phyloP scores from a whole-genome alignment of 1,140 invertebrate species.

The Glossosoma conforme region DNA sequence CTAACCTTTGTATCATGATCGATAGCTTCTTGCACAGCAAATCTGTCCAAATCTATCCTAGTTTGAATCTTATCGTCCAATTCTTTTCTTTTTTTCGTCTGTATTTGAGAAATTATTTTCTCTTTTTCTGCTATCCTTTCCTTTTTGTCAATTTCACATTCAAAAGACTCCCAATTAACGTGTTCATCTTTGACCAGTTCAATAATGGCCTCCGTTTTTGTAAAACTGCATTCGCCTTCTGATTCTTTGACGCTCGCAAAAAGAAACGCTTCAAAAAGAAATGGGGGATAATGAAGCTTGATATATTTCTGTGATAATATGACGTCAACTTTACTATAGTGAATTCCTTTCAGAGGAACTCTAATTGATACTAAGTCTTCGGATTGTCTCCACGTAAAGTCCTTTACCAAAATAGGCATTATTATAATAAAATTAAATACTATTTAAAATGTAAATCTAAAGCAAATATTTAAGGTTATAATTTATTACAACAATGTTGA shows the following conservation, averaged over 20 bases:
- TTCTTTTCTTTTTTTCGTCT: constrained; percentile 51
- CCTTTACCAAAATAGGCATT: constrained; percentile 68
- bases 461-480: not conserved
- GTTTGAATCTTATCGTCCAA: constrained; percentile 46
- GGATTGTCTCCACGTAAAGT: constrained; percentile 66
- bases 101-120: constrained; percentile 48
- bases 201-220: constrained; percentile 53
- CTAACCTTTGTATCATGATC: constrained; percentile 51
- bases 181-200: constrained; percentile 55
- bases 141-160: constrained; percentile 47
- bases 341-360: constrained; percentile 51
- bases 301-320: constrained; percentile 60
- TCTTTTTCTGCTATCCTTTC: constrained; percentile 52
- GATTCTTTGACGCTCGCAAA: constrained; percentile 51
- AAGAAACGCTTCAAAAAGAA: constrained; percentile 63
- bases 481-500: not conserved
- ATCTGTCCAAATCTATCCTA: constrained; percentile 47
- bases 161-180: constrained; percentile 53
- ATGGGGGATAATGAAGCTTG: constrained; percentile 62
- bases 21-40: constrained; percentile 58
- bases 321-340: constrained; percentile 55
- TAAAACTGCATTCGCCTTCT: constrained; percentile 54
- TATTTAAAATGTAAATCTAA: not conserved
- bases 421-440: constrained; percentile 5
- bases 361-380: constrained; percentile 50